These are phyloP conservation scores for Cartodere bifasciata DNA, from an alignment of 2,888 invertebrate species.

Conservation along the genomic window DNA sequence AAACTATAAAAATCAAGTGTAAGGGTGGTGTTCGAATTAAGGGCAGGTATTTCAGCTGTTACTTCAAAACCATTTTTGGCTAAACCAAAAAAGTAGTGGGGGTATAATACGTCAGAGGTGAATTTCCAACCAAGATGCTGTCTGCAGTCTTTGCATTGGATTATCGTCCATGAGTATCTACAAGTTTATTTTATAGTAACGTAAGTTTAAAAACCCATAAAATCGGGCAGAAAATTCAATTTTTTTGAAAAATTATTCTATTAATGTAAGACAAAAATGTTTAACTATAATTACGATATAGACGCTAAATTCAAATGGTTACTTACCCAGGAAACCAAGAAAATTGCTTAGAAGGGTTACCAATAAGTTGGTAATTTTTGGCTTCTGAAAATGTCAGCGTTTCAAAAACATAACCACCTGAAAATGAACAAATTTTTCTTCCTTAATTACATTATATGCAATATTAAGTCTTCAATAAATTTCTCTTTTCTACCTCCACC, in stretches of 20 bases:
- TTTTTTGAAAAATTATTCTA: no score
- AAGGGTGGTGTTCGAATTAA: no score
- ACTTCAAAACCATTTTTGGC: conserved; percentile 40
- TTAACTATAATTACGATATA: no score
- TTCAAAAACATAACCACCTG: conserved; percentile 63
- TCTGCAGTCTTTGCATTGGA: conserved; percentile 51
- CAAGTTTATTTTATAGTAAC: background rate
- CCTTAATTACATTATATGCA: background rate
- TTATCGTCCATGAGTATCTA: conserved; percentile 73
- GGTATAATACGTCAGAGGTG: conserved; percentile 51
- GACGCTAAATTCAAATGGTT: background rate
- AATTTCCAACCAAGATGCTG: conserved; percentile 74
- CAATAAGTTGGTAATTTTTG: conserved; percentile 37
- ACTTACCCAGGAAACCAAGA: conserved; percentile 77
- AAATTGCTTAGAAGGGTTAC: conserved; percentile 53
- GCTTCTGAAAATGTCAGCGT: conserved; percentile 56
- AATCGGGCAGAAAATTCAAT: background rate
- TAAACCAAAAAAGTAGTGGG: conserved; percentile 59
- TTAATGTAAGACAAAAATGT: no score
- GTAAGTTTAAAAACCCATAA: background rate
- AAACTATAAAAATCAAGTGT: no score
- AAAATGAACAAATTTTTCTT: conserved; percentile 8
- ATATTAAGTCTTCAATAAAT: background rate
- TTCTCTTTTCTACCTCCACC: no score
- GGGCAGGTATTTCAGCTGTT: no score